These are phyloP conservation scores for Lichenostomus cassidix DNA, from an alignment of 2,113 vertebrate species.

Conservation along the genomic window DNA sequence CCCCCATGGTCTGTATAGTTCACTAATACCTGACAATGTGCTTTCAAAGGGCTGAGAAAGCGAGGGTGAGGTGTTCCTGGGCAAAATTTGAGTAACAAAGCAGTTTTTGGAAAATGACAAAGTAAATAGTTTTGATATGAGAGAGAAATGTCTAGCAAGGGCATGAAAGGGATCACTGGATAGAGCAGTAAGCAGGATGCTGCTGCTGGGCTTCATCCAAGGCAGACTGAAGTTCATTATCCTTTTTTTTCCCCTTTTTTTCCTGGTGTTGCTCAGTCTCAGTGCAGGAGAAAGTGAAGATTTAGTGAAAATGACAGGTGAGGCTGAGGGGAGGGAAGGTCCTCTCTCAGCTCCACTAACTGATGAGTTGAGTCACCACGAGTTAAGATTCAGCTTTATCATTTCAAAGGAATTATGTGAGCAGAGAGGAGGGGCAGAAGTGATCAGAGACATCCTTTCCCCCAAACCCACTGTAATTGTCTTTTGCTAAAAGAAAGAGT, in stretches of 20 bases:
- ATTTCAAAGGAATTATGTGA: not conserved
- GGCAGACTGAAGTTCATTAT: not conserved
- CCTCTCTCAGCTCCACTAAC: not conserved
- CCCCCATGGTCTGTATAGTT: not conserved
- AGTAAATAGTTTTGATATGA: not conserved
- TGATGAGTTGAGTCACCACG: not conserved
- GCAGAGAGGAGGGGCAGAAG: not conserved
- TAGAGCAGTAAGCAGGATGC: not conserved
- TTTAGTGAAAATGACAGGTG: not conserved
- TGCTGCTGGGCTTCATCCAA: not conserved
- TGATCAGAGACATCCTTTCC: not conserved
- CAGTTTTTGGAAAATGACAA: not conserved
- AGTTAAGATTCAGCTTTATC: not conserved
- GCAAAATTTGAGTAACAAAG: not conserved
- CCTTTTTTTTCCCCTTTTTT: too few relatives aligned
- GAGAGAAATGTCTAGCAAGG: not conserved
- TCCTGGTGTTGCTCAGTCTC: not conserved
- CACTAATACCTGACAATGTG: not conserved
- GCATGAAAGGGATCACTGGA: not conserved
- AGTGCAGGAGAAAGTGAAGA: not conserved
- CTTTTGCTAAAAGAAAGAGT: not conserved
- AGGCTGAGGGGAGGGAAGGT: not conserved
- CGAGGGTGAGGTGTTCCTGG: rapidly evolving
- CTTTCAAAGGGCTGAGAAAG: not conserved
- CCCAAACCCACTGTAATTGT: not conserved